Percentiles rank a stretch among this genome's conserved stretches.
Conservation (phyloP, 2,888 invertebrate species). For the Masnerella sp. region DNA sequence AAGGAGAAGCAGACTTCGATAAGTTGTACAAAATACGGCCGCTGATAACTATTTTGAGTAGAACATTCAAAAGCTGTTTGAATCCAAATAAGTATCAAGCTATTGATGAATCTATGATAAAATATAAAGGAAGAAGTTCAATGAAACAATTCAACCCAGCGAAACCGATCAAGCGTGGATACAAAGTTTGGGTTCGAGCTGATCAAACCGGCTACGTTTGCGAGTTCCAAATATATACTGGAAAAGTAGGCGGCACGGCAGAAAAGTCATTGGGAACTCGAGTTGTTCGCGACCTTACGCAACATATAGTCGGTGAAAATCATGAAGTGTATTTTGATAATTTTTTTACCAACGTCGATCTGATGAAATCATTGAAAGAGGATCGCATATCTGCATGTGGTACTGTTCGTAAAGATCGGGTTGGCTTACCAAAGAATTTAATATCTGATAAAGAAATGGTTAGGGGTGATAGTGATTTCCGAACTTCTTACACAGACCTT, state of each 20-base stretch:
- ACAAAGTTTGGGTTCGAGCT: slow-evolving; percentile 42
- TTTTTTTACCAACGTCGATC: slow-evolving; percentile 38
- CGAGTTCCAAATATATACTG: slow-evolving; percentile 67
- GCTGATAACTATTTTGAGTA: slow-evolving; percentile 4
- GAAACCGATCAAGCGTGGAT: slow-evolving; percentile 44
- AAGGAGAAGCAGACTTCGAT: slow-evolving; percentile 4
- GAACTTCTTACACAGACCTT: slow-evolving; percentile 54
- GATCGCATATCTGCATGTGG: slow-evolving; percentile 50
- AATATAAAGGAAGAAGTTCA: slow-evolving; percentile 40
- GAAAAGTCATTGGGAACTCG: slow-evolving; percentile 63
- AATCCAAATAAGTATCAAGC: slow-evolving; percentile 33
- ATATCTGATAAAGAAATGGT: slow-evolving; percentile 35
- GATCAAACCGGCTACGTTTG: slow-evolving; percentile 33
- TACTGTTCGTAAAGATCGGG: slow-evolving; percentile 44
- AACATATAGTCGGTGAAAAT: slow-evolving; percentile 25
- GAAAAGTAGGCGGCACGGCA: slow-evolving; percentile 58
- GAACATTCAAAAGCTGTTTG: slow-evolving; percentile 19
- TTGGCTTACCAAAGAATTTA: slow-evolving; percentile 37
- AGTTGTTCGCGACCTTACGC: slow-evolving; percentile 63
- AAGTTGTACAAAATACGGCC: slow-evolving; percentile 37
- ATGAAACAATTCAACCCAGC: slow-evolving; percentile 32
- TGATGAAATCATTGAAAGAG: slow-evolving; percentile 39
- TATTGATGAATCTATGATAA: slow-evolving; percentile 46
- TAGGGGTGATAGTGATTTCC: slow-evolving; percentile 37
- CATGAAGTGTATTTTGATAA: slow-evolving; percentile 55